A percentile compares a stretch with the other conserved stretches of the same genome.
Conservation (phyloP, 2,888 invertebrate species). For the Eupelmus urozonus region DNA sequence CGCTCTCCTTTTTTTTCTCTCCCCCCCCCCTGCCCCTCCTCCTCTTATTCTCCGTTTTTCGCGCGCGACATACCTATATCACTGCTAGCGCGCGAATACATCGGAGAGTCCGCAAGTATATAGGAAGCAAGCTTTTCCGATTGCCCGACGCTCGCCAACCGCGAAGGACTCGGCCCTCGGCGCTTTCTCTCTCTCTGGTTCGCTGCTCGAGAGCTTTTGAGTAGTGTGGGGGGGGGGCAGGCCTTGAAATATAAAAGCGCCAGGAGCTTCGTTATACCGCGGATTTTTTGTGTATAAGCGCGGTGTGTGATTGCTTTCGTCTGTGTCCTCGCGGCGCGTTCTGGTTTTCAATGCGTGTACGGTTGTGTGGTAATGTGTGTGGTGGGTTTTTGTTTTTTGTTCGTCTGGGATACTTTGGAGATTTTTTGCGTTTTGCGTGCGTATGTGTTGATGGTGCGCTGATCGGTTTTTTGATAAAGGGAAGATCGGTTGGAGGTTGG, state of each 20-base stretch:
- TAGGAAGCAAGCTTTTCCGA: constrained; percentile 23
- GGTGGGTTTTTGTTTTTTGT: no score
- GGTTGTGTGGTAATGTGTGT: background rate
- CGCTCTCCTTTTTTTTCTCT: no score
- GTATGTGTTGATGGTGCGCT: no score
- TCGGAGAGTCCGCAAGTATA: background rate
- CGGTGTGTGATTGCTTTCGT: no score
- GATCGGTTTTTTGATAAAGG: no score
- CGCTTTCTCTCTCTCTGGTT: background rate
- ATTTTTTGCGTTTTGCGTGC: no score
- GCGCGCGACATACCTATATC: no score
- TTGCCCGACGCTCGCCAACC: constrained; percentile 14
- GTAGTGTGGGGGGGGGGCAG: background rate
- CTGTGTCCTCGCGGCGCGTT: no score
- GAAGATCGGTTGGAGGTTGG: no score
- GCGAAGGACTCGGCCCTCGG: constrained; percentile 5
- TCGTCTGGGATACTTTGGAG: no score
- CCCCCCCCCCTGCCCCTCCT: no score
- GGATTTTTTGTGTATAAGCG: background rate
- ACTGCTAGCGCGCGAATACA: background rate
- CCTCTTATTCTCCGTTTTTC: constrained; percentile 7
- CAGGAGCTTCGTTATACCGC: constrained; percentile 16
- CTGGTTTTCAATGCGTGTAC: background rate
- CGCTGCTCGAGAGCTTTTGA: background rate
- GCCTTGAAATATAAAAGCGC: constrained; percentile 36